Evolutionary conservation across 2,888 invertebrate species (phyloP), one percentile per base, ranked within the genome.

Genomic region (Mellilla xanthometata): DNA sequence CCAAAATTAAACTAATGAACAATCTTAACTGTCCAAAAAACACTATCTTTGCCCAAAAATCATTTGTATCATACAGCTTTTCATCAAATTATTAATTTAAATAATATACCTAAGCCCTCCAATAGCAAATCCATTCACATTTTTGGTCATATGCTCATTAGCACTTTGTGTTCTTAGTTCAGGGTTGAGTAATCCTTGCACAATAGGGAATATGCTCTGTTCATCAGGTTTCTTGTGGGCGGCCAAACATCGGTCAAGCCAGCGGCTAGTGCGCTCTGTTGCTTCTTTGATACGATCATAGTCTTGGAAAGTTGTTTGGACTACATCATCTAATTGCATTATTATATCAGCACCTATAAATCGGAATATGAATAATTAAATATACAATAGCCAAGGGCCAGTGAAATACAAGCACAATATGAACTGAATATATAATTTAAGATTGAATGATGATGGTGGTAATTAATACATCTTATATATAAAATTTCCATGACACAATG

Each of bases 301-400:
- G 47, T 94, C 94, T 29, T 95, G 94, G 28, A 93, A 93, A 47
- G 97, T 97, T 49, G 96, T 97, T 75, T 94, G 93, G 0, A 99
- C 97, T 8, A 99, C 99, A 92, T 99, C 99, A 89, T 99, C 99
- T 50, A 99, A 83, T 77, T 99, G 99, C 99, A 99, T 99, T 62
- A 99, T 97, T 28, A 99, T 99, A 79, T 99, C 99, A 40, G 98
- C 99, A 32, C 97, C 95, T 90, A 30, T 30, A 34, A 41, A 6
- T 9, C 6, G 26, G 26, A 26, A 3, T 26, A 9, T n/a, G n/a
- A n/a, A n/a, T n/a, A n/a, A n/a, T n/a, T n/a, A n/a, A n/a, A n/a
- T n/a, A n/a, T n/a, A n/a, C n/a, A n/a, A n/a, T n/a, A n/a, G n/a
- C n/a, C n/a, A n/a, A n/a, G n/a, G n/a, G n/a, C n/a, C n/a, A n/a